Evolutionary conservation across 2,113 vertebrate genomes (phyloP).

Genomic region (Rhinoderma darwinii): DNA sequence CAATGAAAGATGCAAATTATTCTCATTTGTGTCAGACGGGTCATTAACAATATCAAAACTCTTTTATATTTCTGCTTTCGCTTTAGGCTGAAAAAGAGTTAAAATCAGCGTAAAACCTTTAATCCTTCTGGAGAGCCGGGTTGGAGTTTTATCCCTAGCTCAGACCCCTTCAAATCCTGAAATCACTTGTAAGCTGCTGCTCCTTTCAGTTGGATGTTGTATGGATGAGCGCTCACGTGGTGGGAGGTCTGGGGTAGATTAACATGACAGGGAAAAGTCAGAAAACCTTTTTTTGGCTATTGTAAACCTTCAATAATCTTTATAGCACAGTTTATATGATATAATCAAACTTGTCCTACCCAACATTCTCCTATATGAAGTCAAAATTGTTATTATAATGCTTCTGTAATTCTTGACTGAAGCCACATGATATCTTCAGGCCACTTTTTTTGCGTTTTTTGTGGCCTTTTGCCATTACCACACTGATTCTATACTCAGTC

Average conservation of each 20-base stretch:
- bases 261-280: constrained; percentile 45
- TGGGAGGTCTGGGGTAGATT: constrained; percentile 53
- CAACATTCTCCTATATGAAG: neutral
- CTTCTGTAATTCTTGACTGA: neutral
- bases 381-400: neutral
- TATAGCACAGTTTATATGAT: neutral
- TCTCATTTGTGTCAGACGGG: neutral
- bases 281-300: neutral
- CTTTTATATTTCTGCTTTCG: neutral
- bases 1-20: neutral
- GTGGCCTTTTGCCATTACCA: neutral
- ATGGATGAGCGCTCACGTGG: constrained; percentile 46
- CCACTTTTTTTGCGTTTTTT: neutral
- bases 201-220: constrained; percentile 38
- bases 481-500: neutral
- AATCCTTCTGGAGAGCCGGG: constrained; percentile 47
- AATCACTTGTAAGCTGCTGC: constrained; percentile 59
- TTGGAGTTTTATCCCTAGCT: constrained; percentile 42
- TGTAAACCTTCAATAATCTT: neutral
- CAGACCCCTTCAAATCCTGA: constrained; percentile 56
- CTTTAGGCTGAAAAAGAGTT: constrained; percentile 26
- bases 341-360: too few relatives aligned
- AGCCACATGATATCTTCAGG: neutral
- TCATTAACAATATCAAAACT: neutral
- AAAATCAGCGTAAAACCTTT: constrained; percentile 47